Conservation (phyloP, 2,888 invertebrate species). For the Macaria notata region DNA sequence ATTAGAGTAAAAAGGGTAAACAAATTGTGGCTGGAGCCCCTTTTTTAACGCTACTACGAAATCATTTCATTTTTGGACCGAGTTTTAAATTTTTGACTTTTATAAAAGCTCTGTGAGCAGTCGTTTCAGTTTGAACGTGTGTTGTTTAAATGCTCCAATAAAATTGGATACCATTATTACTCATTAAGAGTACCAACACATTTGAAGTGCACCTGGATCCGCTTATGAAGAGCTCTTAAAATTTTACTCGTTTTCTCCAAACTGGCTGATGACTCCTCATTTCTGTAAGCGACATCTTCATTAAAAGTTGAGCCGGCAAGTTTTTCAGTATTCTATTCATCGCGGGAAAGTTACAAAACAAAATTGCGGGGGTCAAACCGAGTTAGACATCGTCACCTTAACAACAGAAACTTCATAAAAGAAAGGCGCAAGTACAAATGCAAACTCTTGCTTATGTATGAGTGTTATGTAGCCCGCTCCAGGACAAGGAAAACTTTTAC, state of each 20-base stretch:
- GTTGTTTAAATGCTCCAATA: neutral
- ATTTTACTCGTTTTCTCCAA: conserved; percentile 17
- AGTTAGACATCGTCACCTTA: conserved; percentile 7
- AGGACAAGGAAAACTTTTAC: conserved; percentile 28
- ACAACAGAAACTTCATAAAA: conserved; percentile 31
- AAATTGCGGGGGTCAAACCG: conserved; percentile 12
- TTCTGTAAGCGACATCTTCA: neutral
- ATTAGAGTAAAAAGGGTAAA: conserved; percentile 68
- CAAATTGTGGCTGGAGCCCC: conserved; percentile 49
- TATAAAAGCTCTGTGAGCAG: no score
- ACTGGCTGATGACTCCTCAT: conserved; percentile 7
- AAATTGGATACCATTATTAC: conserved; percentile 7
- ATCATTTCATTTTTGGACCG: conserved; percentile 37
- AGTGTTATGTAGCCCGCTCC: conserved; percentile 29
- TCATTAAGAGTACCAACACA: no score
- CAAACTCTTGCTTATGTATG: conserved; percentile 31
- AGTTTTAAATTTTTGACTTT: conserved; percentile 12
- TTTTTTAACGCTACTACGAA: conserved; percentile 38
- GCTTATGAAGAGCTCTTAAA: neutral
- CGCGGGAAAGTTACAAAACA: conserved; percentile 4
- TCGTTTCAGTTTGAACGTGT: no score
- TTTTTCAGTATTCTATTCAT: conserved; percentile 10
- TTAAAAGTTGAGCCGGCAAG: neutral
- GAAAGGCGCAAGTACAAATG: conserved; percentile 25
- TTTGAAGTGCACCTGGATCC: conserved; percentile 3